Conservation (phyloP, 2,113 vertebrate species). For the Atherinomorus stipes region DNA sequence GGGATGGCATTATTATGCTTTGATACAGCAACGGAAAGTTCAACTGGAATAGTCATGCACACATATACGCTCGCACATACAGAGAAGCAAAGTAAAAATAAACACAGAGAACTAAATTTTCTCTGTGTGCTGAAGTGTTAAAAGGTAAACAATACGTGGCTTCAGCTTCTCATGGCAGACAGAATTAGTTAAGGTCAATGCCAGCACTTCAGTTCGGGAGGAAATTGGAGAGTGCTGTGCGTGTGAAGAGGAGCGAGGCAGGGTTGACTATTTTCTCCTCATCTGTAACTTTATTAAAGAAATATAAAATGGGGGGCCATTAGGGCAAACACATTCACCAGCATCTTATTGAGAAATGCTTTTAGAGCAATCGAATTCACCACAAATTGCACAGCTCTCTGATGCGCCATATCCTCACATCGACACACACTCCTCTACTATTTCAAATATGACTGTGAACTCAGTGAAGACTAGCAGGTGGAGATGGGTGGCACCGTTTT, state of each 20-base stretch:
- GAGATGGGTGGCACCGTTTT: constrained; percentile 56
- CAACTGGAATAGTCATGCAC: constrained; percentile 24
- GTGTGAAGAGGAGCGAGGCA: constrained; percentile 36
- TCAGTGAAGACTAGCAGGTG: constrained; percentile 56
- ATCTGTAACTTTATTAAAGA: constrained; percentile 83
- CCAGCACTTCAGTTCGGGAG: constrained; percentile 29
- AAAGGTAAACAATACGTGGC: constrained; percentile 43
- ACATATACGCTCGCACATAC: constrained; percentile 10
- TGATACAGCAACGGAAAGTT: constrained; percentile 49
- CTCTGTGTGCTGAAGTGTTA: constrained; percentile 17
- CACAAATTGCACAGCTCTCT: constrained; percentile 66
- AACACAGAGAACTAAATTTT: constrained; percentile 14
- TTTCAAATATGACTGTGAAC: constrained; percentile 58
- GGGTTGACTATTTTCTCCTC: constrained; percentile 73
- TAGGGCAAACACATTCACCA: constrained; percentile 74
- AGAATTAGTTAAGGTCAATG: constrained; percentile 62
- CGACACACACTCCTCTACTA: constrained; percentile 40
- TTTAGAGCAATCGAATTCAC: constrained; percentile 83
- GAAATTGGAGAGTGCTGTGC: constrained; percentile 42
- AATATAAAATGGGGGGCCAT: constrained; percentile 84
- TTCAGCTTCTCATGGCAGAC: constrained; percentile 47
- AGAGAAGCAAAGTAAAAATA: constrained; percentile 9
- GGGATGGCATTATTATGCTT: constrained; percentile 50
- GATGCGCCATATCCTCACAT: constrained; percentile 31
- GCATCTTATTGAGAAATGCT: constrained; percentile 81